phyloP scores from a whole-genome alignment of 2,113 vertebrate species.

The Stigmatopora argus region DNA sequence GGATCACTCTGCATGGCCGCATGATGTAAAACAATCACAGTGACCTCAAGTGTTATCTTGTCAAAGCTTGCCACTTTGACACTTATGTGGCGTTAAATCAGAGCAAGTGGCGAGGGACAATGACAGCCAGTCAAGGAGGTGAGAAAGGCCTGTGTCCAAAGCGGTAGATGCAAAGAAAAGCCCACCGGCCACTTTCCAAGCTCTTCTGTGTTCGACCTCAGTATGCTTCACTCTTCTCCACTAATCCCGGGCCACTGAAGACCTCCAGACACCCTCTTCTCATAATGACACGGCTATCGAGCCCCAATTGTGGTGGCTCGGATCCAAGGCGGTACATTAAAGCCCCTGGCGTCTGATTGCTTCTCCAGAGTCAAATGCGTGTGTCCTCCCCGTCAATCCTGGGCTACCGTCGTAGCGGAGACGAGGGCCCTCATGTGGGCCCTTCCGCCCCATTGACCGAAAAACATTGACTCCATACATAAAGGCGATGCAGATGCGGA shows the following conservation, averaged over 20 bases:
- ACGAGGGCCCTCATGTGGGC: constrained; percentile 44
- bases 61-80: constrained; percentile 17
- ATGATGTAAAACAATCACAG: constrained; percentile 44
- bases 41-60: constrained; percentile 41
- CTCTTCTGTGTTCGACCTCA: constrained; percentile 29
- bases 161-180: constrained; percentile 29
- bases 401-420: constrained; percentile 39
- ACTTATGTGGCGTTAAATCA: constrained; percentile 51
- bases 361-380: constrained; percentile 74
- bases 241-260: constrained; percentile 69
- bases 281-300: constrained; percentile 76
- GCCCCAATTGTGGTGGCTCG: constrained; percentile 73
- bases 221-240: constrained; percentile 32
- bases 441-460: constrained; percentile 30
- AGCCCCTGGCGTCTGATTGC: constrained; percentile 73
- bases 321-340: constrained; percentile 73
- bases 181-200: constrained; percentile 29
- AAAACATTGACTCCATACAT: constrained; percentile 34
- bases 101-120: constrained; percentile 27
- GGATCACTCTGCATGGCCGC: constrained; percentile 28
- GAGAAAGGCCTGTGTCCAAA: constrained; percentile 34
- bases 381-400: constrained; percentile 62
- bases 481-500: neutral
- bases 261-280: constrained; percentile 72
- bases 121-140: constrained; percentile 42